These are phyloP conservation scores for Gryllus longicercus DNA, from an alignment of 2,888 invertebrate species.

Conservation along the genomic window DNA sequence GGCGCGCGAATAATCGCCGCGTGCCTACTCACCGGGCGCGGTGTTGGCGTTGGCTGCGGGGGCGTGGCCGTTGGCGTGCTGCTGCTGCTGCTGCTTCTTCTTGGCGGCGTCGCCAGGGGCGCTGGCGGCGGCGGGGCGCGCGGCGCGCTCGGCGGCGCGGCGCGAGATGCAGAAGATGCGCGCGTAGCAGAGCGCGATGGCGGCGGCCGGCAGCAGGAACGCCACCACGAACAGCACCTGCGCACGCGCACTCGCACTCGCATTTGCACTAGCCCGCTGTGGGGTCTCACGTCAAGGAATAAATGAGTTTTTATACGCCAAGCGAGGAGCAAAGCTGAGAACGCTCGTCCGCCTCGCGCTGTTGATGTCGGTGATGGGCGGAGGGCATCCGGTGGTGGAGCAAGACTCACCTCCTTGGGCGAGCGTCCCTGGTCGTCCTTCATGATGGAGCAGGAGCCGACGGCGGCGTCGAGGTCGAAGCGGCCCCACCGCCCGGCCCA, in stretches of 20 bases:
- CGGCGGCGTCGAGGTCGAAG: conserved; percentile 72
- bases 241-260: conserved; percentile 57
- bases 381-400: too few species aligned
- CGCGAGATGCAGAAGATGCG: conserved; percentile 73
- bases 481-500: conserved; percentile 77
- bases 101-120: conserved; percentile 12
- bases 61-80: neutral
- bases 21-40: neutral
- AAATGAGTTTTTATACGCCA: too few species aligned
- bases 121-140: conserved; percentile 26
- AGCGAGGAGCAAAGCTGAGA: too few species aligned
- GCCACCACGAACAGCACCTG: conserved; percentile 57
- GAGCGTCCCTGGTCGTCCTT: conserved; percentile 60
- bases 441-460: conserved; percentile 79
- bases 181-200: conserved; percentile 56
- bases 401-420: conserved; percentile 46
- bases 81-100: neutral
- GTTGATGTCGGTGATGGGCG: too few species aligned
- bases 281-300: conserved; percentile 60
- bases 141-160: conserved; percentile 62
- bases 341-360: too few species aligned
- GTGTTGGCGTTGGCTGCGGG: neutral
- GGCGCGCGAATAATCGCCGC: too few species aligned
- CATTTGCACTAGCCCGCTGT: conserved; percentile 80
- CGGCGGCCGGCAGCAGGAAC: conserved; percentile 57